These are phyloP conservation scores for Pedetes capensis DNA, from an alignment of 2,113 vertebrate species.

Conservation along the genomic window DNA sequence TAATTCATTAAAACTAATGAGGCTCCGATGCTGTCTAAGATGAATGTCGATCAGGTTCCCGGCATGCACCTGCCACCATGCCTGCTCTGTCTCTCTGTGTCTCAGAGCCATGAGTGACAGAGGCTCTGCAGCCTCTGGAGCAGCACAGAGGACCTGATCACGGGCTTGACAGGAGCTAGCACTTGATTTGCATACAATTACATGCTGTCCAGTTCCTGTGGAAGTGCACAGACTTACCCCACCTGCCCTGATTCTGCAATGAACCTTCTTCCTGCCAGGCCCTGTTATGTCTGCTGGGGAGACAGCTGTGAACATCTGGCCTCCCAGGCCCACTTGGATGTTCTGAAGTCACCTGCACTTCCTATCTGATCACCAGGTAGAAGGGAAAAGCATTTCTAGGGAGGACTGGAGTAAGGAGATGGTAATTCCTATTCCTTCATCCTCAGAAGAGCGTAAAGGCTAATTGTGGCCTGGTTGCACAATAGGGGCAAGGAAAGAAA, in stretches of 20 bases:
- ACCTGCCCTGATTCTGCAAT: not conserved
- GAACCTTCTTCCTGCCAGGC: not conserved
- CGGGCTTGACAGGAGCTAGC: not conserved
- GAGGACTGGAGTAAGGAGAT: not conserved
- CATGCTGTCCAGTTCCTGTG: not conserved
- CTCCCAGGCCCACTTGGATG: not conserved
- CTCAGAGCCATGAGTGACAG: not conserved
- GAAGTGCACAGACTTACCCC: not conserved
- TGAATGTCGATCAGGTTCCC: conserved; percentile 63
- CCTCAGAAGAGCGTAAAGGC: not conserved
- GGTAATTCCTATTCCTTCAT: not conserved
- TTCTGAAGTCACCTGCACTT: not conserved
- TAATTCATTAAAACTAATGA: conserved; percentile 74
- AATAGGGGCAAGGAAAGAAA: not conserved
- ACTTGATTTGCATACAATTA: not conserved
- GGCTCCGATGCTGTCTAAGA: conserved; percentile 10
- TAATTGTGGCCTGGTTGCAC: not conserved
- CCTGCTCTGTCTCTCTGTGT: not conserved
- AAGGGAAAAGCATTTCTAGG: not conserved
- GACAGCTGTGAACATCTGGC: not conserved
- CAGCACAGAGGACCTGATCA: not conserved
- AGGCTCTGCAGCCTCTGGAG: not conserved
- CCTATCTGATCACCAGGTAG: not conserved
- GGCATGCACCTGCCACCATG: not conserved
- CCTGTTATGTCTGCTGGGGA: not conserved